Evolutionary conservation across 92 coral and sea anemone species (phyloP).

Genomic region (Anthopleura xanthogrammica): DNA sequence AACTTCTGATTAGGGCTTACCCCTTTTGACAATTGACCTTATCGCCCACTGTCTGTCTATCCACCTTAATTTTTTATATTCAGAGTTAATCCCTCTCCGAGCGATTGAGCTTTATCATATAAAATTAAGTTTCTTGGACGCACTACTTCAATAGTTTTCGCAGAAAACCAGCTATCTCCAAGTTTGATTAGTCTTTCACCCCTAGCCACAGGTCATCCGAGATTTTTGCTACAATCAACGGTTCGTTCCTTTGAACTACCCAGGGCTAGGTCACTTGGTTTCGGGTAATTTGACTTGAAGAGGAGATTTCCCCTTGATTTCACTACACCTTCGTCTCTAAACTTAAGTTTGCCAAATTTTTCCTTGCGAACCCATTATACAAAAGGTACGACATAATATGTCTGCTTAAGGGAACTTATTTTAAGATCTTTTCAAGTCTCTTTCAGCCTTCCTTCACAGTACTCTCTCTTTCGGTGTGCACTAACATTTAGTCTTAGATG

Average conservation of each 20-base stretch:
- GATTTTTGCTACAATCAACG: constrained; percentile 92
- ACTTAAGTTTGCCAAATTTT: constrained; percentile 90
- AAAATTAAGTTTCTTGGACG: constrained; percentile 50
- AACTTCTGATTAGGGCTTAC: constrained; percentile 88
- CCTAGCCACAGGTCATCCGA: constrained; percentile 88
- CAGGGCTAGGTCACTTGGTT: constrained; percentile 94
- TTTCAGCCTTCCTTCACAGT: constrained; percentile 89
- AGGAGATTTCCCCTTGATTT: constrained; percentile 66
- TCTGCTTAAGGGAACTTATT: constrained; percentile 78
- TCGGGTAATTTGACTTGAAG: constrained; percentile 91
- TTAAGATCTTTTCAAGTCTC: constrained; percentile 81
- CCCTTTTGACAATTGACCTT: constrained; percentile 79
- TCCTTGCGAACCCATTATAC: constrained; percentile 89
- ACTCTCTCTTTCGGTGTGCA: constrained; percentile 78
- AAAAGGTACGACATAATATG: constrained; percentile 84
- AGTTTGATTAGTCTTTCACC: constrained; percentile 90
- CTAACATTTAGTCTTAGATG: constrained; percentile 78
- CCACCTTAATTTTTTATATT: constrained; percentile 60
- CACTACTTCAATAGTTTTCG: constrained; percentile 83
- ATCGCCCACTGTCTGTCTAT: constrained; percentile 80
- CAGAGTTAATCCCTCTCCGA: constrained; percentile 73
- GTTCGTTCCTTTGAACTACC: constrained; percentile 77
- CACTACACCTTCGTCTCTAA: constrained; percentile 59
- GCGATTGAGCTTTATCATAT: constrained; percentile 68
- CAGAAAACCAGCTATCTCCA: constrained; percentile 89